Evolutionary conservation across 2,888 invertebrate species (phyloP).

Genomic region (Chrysolina americana): DNA sequence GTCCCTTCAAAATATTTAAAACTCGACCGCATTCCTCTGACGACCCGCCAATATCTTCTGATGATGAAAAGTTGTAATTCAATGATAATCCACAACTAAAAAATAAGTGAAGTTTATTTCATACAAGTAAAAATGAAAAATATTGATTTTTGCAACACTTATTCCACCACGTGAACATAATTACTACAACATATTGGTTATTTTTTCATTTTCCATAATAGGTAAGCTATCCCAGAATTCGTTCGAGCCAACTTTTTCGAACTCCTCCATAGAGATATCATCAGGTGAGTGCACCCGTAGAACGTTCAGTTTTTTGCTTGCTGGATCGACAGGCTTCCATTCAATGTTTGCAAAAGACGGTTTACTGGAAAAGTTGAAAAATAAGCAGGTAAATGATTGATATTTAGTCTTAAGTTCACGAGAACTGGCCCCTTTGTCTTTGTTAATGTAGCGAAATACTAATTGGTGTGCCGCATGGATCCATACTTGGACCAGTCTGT

Average conservation of each 20-base stretch:
- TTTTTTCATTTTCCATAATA: conserved; percentile 53
- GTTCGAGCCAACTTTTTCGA: conserved; percentile 44
- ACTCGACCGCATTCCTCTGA: too few species aligned
- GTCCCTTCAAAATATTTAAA: too few species aligned
- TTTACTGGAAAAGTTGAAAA: conserved; percentile 46
- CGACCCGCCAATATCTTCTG: too few species aligned
- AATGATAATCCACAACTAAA: too few species aligned
- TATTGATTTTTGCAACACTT: too few species aligned
- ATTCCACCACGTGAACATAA: not conserved
- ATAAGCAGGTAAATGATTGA: not conserved
- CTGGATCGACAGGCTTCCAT: conserved; percentile 51
- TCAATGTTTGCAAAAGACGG: conserved; percentile 49
- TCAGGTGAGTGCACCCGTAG: conserved; percentile 50
- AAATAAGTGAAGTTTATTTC: too few species aligned
- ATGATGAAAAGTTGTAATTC: too few species aligned
- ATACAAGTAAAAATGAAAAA: too few species aligned
- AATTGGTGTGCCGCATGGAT: too few species aligned
- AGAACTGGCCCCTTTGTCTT: too few species aligned
- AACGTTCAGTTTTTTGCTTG: conserved; percentile 46
- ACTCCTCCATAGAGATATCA: conserved; percentile 51
- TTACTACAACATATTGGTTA: not conserved
- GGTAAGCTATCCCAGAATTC: conserved; percentile 56
- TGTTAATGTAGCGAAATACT: too few species aligned
- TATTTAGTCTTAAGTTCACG: not conserved
- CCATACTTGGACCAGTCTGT: too few species aligned